These are phyloP conservation scores for Molossus alvarezi DNA, from an alignment of 2,797 vertebrate genomes.

Conservation along the genomic window DNA sequence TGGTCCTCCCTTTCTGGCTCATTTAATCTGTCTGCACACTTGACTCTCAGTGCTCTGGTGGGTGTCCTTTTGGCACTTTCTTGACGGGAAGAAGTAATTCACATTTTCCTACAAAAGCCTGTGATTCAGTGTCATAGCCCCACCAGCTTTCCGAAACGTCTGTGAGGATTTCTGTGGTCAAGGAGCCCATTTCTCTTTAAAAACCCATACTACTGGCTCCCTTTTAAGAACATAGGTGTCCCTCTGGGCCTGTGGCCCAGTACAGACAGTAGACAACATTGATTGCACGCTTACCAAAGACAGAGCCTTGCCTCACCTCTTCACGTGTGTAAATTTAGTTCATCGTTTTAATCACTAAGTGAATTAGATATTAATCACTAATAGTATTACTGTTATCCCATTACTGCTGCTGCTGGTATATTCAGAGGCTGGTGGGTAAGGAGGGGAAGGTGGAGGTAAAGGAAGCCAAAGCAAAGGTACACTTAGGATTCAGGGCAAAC, in stretches of 20 bases:
- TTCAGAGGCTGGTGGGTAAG: slow-evolving; percentile 27
- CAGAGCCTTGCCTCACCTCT: slow-evolving; percentile 1
- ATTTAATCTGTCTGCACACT: slow-evolving; percentile 65
- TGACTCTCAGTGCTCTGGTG: slow-evolving; percentile 44
- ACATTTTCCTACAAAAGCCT: slow-evolving; percentile 66
- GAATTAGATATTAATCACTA: slow-evolving; percentile 46
- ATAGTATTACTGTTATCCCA: not conserved
- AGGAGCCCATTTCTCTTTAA: slow-evolving; percentile 15
- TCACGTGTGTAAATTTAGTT: slow-evolving; percentile 10
- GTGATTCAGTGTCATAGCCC: slow-evolving; percentile 14
- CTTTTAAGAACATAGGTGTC: not conserved
- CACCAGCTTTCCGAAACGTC: not conserved
- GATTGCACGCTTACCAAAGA: not conserved
- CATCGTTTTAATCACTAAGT: not conserved
- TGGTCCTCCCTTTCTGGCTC: slow-evolving; percentile 64
- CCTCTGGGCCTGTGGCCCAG: not conserved
- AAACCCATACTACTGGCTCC: slow-evolving; percentile 39
- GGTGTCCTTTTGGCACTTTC: slow-evolving; percentile 54
- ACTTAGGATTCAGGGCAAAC: slow-evolving; percentile 67
- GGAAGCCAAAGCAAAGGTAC: slow-evolving; percentile 60
- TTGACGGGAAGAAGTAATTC: slow-evolving; percentile 62
- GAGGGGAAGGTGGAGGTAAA: slow-evolving; percentile 18
- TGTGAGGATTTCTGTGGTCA: not conserved
- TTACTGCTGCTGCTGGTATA: not conserved
- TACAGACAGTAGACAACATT: too few species aligned